Percentiles rank a stretch among this genome's conserved stretches.
phyloP scores from a whole-genome alignment of 2,113 vertebrate genomes.

The Sitta europaea region DNA sequence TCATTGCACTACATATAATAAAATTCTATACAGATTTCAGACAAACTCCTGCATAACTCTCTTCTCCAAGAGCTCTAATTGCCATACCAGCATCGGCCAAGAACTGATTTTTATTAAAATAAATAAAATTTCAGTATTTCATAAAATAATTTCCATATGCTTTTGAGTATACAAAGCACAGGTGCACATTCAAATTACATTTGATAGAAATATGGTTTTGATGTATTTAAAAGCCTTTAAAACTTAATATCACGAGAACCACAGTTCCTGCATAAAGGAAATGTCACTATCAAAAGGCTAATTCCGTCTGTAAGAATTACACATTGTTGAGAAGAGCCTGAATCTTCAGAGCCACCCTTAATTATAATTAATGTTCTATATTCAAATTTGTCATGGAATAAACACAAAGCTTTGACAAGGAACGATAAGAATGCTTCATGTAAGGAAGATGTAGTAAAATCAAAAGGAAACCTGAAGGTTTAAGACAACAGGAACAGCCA shows the following conservation, averaged over 20 bases:
- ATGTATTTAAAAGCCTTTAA: neutral
- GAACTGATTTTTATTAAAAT: neutral
- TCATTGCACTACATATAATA: neutral
- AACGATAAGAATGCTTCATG: neutral
- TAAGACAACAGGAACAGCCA: neutral
- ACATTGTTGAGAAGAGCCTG: neutral
- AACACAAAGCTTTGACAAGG: neutral
- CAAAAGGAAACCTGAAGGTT: neutral
- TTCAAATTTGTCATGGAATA: neutral
- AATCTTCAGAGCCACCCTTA: neutral
- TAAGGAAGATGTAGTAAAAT: neutral
- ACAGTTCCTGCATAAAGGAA: neutral
- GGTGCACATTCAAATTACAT: neutral
- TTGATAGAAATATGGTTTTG: neutral
- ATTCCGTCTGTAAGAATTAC: neutral
- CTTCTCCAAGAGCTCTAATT: neutral
- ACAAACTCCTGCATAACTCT: neutral
- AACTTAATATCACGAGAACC: neutral
- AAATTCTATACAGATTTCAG: neutral
- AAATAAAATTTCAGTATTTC: neutral
- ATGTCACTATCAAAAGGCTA: neutral
- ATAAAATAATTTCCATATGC: neutral
- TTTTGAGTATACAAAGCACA: neutral
- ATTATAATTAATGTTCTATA: neutral
- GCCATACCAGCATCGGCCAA: rapidly evolving